Evolutionary conservation across 2,888 invertebrate genomes (phyloP).

Genomic region (Pristionchus arcanus): DNA sequence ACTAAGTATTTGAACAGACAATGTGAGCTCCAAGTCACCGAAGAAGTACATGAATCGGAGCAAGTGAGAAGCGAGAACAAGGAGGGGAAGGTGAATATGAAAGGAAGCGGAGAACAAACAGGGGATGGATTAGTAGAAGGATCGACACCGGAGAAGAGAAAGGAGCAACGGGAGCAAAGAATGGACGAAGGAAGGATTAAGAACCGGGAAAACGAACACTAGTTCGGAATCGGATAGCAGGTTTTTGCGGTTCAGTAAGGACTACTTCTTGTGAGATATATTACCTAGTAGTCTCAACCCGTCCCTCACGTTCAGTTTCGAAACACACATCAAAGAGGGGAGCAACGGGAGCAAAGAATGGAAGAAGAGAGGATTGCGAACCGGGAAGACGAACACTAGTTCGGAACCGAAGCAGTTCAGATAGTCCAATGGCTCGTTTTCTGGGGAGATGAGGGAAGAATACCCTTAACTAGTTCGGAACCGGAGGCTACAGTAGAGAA

Average conservation of each 20-base stretch:
- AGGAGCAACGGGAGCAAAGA: not conserved
- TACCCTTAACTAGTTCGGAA: no score
- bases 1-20: no score
- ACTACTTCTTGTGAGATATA: no score
- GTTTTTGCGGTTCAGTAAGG: no score
- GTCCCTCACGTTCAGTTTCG: no score
- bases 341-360: not conserved
- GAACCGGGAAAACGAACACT: not conserved
- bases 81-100: conserved; percentile 21
- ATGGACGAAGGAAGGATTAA: not conserved
- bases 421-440: no score
- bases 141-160: not conserved
- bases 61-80: not conserved
- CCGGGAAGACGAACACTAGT: not conserved
- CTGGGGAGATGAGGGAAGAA: no score
- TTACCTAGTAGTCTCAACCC: no score
- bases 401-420: no score
- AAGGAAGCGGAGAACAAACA: conserved; percentile 46
- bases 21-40: not conserved
- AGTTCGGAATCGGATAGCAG: no score
- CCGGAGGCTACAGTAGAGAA: no score
- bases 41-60: not conserved
- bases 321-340: no score
- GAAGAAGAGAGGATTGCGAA: not conserved
- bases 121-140: conserved; percentile 46